phyloP scores from a whole-genome alignment of 2,113 vertebrate genomes.

The Tetrax tetrax region DNA sequence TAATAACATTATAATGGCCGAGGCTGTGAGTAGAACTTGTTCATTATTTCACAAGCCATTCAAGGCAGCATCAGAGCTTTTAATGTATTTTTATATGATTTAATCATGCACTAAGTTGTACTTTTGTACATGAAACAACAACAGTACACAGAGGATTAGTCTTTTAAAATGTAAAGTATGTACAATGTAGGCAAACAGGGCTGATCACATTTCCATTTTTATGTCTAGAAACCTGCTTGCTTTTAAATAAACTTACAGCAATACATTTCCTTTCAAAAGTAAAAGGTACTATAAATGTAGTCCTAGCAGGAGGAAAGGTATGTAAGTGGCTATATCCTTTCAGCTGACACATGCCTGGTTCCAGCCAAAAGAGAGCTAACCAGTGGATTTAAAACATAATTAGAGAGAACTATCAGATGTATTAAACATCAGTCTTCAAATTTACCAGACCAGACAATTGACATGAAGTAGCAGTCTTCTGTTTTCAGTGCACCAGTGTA shows the following conservation, averaged over 20 bases:
- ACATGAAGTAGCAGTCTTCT: neutral
- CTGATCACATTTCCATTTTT: neutral
- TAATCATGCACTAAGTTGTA: neutral
- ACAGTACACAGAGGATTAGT: neutral
- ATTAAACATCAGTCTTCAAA: neutral
- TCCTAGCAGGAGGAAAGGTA: neutral
- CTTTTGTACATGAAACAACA: neutral
- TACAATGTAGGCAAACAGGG: neutral
- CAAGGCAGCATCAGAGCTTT: neutral
- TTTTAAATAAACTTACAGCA: slow-evolving; percentile 9
- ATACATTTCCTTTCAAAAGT: neutral
- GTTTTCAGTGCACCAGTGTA: neutral
- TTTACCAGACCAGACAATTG: neutral
- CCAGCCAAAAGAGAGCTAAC: neutral
- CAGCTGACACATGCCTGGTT: neutral
- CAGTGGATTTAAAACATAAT: neutral
- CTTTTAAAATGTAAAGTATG: neutral
- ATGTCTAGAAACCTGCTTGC: neutral
- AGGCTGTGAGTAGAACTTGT: slow-evolving; percentile 20
- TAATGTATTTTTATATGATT: slow-evolving; percentile 30
- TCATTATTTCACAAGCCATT: slow-evolving; percentile 54
- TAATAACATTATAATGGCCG: slow-evolving; percentile 66
- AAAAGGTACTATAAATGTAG: neutral
- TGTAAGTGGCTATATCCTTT: neutral
- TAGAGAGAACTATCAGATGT: neutral